Conservation (phyloP, 1,140 invertebrate species). For the Thaumatotibia leucotreta region DNA sequence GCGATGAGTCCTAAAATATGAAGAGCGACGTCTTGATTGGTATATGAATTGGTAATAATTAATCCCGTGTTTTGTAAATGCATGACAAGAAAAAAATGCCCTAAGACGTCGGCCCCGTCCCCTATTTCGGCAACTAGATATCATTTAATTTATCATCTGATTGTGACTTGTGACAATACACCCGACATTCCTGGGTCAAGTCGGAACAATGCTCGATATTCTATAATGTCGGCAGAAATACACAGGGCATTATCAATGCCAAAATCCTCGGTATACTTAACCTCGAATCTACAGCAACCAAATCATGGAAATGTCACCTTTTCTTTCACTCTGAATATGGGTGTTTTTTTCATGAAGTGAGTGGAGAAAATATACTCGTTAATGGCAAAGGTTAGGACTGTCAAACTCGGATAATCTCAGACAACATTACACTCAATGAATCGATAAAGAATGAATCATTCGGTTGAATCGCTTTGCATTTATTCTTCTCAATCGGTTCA, state of each 20-base stretch:
- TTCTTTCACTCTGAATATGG: too few relatives aligned
- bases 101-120: background rate
- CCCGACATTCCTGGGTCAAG: background rate
- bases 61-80: background rate
- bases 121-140: background rate
- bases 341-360: too few relatives aligned
- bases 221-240: background rate
- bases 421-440: slow-evolving; percentile 1
- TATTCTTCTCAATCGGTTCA: background rate
- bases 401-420: background rate
- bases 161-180: background rate
- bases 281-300: too few relatives aligned
- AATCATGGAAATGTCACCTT: too few relatives aligned
- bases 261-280: too few relatives aligned
- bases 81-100: background rate
- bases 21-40: too few relatives aligned
- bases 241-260: too few relatives aligned
- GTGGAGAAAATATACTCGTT: too few relatives aligned
- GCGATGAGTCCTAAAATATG: too few relatives aligned
- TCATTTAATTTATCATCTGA: background rate
- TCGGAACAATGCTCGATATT: background rate
- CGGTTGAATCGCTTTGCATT: background rate
- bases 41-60: too few relatives aligned
- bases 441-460: slow-evolving; percentile 14
- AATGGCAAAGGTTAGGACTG: too few relatives aligned